phyloP scores from a whole-genome alignment of 2,113 vertebrate genomes.

The Phodopus roborovskii region DNA sequence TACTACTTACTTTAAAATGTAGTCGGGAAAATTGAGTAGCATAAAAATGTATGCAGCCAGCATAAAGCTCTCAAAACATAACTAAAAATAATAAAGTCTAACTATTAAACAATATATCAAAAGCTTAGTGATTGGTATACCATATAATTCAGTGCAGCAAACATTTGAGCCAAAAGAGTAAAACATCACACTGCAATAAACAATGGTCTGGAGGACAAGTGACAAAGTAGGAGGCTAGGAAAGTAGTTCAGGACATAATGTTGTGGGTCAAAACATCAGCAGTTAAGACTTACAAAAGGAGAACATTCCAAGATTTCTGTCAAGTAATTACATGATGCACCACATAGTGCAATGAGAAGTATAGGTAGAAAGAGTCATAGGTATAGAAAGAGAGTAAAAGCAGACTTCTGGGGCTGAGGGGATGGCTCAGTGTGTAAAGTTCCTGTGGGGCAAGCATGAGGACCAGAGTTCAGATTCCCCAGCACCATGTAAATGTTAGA shows the following conservation, averaged over 20 bases:
- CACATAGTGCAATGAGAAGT: neutral
- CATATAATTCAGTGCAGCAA: neutral
- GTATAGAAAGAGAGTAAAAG: neutral
- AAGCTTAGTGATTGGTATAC: neutral
- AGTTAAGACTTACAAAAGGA: neutral
- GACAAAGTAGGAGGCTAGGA: neutral
- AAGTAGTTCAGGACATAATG: neutral
- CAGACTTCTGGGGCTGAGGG: neutral
- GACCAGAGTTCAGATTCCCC: neutral
- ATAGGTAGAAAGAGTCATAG: neutral
- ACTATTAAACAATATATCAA: neutral
- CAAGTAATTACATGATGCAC: neutral
- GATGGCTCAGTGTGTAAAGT: neutral
- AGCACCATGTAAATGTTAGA: neutral
- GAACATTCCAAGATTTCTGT: neutral
- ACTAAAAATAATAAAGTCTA: neutral
- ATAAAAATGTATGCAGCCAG: neutral
- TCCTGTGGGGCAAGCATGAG: neutral
- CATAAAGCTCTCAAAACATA: neutral
- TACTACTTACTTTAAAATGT: neutral
- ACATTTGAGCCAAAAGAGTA: neutral
- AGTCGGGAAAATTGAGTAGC: neutral
- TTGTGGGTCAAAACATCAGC: neutral
- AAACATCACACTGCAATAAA: too few relatives aligned
- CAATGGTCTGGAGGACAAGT: neutral